Percentiles rank a stretch among this genome's conserved stretches.
phyloP scores from a whole-genome alignment of 2,113 vertebrate genomes.

The Etia nguti region DNA sequence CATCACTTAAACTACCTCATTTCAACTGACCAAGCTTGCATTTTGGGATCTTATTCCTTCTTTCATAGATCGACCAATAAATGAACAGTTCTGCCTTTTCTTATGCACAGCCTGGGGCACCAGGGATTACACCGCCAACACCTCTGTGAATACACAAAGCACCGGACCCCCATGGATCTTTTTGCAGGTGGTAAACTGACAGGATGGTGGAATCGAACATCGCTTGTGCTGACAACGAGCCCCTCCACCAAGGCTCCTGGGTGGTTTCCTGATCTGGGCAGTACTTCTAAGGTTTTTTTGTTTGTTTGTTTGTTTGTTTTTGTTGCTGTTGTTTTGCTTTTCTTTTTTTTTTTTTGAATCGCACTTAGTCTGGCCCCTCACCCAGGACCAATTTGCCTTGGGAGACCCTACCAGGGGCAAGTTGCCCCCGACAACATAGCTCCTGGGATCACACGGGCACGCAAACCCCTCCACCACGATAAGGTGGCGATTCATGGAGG shows the following conservation, averaged over 20 bases:
- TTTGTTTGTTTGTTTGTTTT: background rate
- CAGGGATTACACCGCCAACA: background rate
- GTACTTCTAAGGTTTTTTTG: background rate
- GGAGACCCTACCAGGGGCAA: background rate
- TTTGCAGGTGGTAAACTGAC: background rate
- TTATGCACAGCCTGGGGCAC: fast-evolving
- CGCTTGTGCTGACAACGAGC: background rate
- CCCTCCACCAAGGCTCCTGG: background rate
- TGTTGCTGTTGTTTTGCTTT: background rate
- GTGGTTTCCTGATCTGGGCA: background rate
- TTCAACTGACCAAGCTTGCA: background rate
- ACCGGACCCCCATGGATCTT: background rate
- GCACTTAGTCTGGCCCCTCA: background rate
- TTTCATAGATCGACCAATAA: background rate
- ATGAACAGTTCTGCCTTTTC: background rate
- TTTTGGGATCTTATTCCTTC: background rate
- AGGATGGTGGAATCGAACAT: background rate
- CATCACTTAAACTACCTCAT: background rate
- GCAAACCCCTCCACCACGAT: background rate
- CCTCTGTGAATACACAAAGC: background rate
- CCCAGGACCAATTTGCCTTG: background rate
- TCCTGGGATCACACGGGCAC: background rate
- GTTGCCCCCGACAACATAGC: background rate
- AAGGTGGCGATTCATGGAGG: background rate
- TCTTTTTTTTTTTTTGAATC: background rate